phyloP scores from a whole-genome alignment of 92 coral and sea anemone genomes.

The Parazoanthus swiftii region DNA sequence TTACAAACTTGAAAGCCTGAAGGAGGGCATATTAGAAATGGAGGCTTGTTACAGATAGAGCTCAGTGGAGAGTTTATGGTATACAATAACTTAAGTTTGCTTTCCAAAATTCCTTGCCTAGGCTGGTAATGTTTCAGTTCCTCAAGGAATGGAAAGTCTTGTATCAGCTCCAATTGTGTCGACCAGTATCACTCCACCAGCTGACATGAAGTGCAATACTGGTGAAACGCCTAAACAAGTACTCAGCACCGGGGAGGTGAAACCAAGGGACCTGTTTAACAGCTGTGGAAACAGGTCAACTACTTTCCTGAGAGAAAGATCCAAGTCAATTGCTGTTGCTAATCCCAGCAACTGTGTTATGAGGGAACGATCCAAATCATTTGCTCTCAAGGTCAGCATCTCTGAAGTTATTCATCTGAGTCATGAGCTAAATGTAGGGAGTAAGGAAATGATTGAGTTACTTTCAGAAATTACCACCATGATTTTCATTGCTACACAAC shows the following conservation, averaged over 20 bases:
- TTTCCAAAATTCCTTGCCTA: neutral
- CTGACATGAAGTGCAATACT: slow-evolving; percentile 3
- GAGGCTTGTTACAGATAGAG: too few species aligned
- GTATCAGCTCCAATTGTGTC: slow-evolving; percentile 81
- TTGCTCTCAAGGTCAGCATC: slow-evolving; percentile 83
- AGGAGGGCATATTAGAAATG: too few species aligned
- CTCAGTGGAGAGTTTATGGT: slow-evolving; percentile 1
- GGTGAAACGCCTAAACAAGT: slow-evolving; percentile 44
- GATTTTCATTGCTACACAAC: too few species aligned
- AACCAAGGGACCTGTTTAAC: slow-evolving; percentile 82
- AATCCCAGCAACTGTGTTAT: slow-evolving; percentile 52
- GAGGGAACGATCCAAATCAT: slow-evolving; percentile 89
- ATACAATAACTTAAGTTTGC: neutral
- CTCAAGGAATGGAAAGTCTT: slow-evolving; percentile 77
- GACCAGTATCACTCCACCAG: slow-evolving; percentile 46
- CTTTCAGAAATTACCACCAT: too few species aligned
- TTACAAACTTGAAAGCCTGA: too few species aligned
- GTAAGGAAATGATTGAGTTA: too few species aligned
- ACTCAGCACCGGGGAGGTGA: slow-evolving; percentile 37
- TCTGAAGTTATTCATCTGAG: neutral
- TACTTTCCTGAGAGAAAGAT: slow-evolving; percentile 48
- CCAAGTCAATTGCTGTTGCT: slow-evolving; percentile 58
- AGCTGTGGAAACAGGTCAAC: slow-evolving; percentile 16
- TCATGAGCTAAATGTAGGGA: too few species aligned
- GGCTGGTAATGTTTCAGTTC: slow-evolving; percentile 7